phyloP scores from a whole-genome alignment of 2,888 invertebrate genomes.

The Tipula helvola region DNA sequence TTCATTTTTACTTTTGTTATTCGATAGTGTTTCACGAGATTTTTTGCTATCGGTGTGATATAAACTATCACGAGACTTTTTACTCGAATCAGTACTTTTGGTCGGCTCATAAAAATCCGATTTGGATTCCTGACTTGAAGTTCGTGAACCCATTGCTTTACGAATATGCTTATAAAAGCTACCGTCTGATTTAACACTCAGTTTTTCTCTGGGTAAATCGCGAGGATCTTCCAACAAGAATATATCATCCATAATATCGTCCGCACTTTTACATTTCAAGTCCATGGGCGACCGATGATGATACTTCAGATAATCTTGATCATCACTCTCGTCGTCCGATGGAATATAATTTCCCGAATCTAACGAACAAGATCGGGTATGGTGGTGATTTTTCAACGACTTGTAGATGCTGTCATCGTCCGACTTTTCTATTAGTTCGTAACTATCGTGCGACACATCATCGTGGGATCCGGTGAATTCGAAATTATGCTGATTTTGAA shows the following conservation, averaged over 20 bases:
- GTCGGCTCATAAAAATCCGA: conserved; percentile 52
- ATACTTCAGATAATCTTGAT: conserved; percentile 39
- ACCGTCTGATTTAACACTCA: conserved; percentile 60
- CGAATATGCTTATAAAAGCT: conserved; percentile 59
- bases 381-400: conserved; percentile 18
- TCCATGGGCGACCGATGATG: conserved; percentile 45
- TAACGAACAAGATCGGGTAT: conserved; percentile 55
- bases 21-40: conserved; percentile 41
- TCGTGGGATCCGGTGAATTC: conserved; percentile 58
- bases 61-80: conserved; percentile 49
- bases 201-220: conserved; percentile 56
- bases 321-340: conserved; percentile 56
- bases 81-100: conserved; percentile 52
- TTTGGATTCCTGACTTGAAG: conserved; percentile 57
- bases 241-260: conserved; percentile 59
- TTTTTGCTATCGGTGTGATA: conserved; percentile 54
- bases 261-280: conserved; percentile 52
- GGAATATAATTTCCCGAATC: conserved; percentile 66
- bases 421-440: conserved; percentile 69
- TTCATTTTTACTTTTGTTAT: conserved; percentile 48
- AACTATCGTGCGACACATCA: conserved; percentile 78
- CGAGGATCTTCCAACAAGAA: conserved; percentile 68
- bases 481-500: conserved; percentile 34
- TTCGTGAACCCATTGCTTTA: conserved; percentile 47
- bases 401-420: conserved; percentile 38